Percentiles rank a stretch among this genome's conserved stretches.
phyloP scores from a whole-genome alignment of 2,888 invertebrate genomes.

The Aproaerema taeniolella region DNA sequence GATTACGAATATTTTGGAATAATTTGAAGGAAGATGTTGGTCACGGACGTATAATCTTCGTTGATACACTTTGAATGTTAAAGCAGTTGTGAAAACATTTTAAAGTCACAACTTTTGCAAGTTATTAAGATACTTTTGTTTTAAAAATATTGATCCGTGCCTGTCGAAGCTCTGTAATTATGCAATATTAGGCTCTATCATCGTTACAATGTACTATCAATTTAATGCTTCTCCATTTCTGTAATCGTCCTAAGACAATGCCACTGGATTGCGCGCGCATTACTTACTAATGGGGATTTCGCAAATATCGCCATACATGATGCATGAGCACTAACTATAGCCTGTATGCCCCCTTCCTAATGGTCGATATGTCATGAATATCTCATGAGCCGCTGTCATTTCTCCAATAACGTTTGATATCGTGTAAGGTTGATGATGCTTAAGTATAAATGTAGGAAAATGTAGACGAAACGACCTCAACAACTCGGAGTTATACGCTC shows the following conservation, averaged over 20 bases:
- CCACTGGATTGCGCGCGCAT: conserved; percentile 39
- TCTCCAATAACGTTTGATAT: conserved; percentile 11
- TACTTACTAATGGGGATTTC: conserved; percentile 36
- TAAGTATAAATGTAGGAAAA: not conserved
- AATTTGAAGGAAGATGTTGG: too few relatives aligned
- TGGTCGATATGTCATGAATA: conserved; percentile 33
- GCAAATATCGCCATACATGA: conserved; percentile 43
- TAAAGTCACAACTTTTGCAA: too few relatives aligned
- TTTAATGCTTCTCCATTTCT: conserved; percentile 57
- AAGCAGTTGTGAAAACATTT: too few relatives aligned
- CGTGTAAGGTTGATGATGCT: conserved; percentile 2
- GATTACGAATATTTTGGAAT: too few relatives aligned
- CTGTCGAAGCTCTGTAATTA: too few relatives aligned
- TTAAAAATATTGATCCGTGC: too few relatives aligned
- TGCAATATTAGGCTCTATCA: conserved; percentile 59
- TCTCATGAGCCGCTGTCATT: conserved; percentile 29
- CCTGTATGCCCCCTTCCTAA: conserved; percentile 16
- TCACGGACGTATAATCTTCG: too few relatives aligned
- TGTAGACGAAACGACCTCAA: not conserved
- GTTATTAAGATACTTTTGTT: too few relatives aligned
- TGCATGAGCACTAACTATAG: conserved; percentile 36
- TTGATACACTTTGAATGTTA: too few relatives aligned
- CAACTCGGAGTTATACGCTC: too few relatives aligned
- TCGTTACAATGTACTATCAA: conserved; percentile 52
- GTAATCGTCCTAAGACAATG: conserved; percentile 61